Evolutionary conservation across 2,797 vertebrate genomes (phyloP).

Genomic region (Bradypodion ventrale): DNA sequence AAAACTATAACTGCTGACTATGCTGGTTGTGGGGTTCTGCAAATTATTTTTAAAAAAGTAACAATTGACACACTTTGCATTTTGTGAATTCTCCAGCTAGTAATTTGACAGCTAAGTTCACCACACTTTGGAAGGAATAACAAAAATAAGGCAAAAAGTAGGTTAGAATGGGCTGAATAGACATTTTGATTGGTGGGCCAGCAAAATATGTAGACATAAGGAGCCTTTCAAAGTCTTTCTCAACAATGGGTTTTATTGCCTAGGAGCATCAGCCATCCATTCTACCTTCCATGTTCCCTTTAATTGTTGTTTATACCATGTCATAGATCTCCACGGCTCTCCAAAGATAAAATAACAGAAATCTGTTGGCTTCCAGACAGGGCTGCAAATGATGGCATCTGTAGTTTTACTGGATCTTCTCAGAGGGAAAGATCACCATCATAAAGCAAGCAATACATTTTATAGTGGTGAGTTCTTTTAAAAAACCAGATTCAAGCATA

Average conservation of each 20-base stretch:
- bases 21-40: neutral
- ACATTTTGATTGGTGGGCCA: neutral
- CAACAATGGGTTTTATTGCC: constrained; percentile 4
- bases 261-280: constrained; percentile 49
- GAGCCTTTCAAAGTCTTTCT: constrained; percentile 53
- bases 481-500: neutral
- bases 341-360: constrained; percentile 41
- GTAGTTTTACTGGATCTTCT: constrained; percentile 18
- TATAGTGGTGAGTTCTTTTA: neutral
- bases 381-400: neutral
- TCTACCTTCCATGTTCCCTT: constrained; percentile 45
- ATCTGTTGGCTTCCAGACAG: constrained; percentile 9
- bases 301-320: constrained; percentile 62
- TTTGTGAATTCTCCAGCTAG: constrained; percentile 12
- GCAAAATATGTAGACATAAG: fast-evolving
- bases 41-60: too few species aligned
- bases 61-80: neutral
- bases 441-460: neutral
- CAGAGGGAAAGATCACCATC: neutral
- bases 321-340: constrained; percentile 16
- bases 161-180: neutral
- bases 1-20: neutral
- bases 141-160: neutral
- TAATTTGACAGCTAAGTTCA: neutral
- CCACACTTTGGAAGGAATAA: neutral